Base-by-base conservation (phyloP, 1,140 invertebrate species). In the Drosophila parabipectinata region DNA sequence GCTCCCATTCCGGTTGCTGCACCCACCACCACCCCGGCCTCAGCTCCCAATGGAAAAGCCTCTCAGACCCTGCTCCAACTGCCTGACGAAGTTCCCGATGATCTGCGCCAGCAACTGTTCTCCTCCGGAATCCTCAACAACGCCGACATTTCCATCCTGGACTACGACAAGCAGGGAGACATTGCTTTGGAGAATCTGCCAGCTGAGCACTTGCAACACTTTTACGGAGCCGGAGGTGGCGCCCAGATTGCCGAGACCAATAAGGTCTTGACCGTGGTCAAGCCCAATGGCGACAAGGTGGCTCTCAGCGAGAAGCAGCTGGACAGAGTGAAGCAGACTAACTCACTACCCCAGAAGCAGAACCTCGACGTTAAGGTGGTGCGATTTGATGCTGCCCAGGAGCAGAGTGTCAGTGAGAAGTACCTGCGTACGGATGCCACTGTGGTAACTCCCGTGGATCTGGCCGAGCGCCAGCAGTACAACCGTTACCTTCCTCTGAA, bases 161-260 rank as follows among this genome's bases (percentile, higher is more conserved):
- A 97, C 91, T 97, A 97, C 72, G 96, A 97, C 83, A 97, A 97
- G 93, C 94, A 97, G 32, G 96, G 96, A n/a, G 96, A 97, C 78
- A 97, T 96, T 60, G 94, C 96, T 7, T 93, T 97, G 47, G 96
- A 97, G 72, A 96, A 95, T 67, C 91, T 97, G 51, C 96, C 96
- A n/a, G 96, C 96, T 9, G 96, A 97, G 88, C 96, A 97, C 58
- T 90, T 97, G 56, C 96, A 96, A 18, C 96, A 97, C 88, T 96
- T 97, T 85, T 97, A 96, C 77, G 94, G 95, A 14, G 95, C 95
- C 9, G 96, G 96, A 30, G 95, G 95, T 56, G 95, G 93, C 2
- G 93, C 95, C 57, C 94, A 95, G 92, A 93, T 95, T 57, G 93
- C 95, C 5, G 94, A 94, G 41, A 96, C 95, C 77, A 95, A 95